Conservation (phyloP, 1,140 invertebrate genomes). For the Centruroides sculpturatus region DNA sequence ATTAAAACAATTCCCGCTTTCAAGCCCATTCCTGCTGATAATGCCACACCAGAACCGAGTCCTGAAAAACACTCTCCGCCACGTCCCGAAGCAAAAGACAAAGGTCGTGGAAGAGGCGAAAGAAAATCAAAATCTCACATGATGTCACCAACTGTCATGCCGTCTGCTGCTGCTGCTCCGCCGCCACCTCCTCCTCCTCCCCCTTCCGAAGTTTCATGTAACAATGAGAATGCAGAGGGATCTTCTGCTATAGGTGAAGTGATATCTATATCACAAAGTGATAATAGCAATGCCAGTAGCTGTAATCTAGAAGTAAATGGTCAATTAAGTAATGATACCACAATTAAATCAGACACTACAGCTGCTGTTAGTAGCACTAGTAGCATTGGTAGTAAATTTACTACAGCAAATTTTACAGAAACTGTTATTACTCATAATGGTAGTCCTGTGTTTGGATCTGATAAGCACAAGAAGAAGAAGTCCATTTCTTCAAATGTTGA, state of each 20-base stretch:
- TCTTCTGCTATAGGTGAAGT: no score
- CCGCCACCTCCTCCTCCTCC: neutral
- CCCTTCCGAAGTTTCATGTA: neutral
- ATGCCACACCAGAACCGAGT: conserved; percentile 67
- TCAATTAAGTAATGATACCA: conserved; percentile 2
- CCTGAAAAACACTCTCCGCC: conserved; percentile 51
- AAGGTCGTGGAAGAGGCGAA: conserved; percentile 5
- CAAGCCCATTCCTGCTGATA: conserved; percentile 64
- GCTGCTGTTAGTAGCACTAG: neutral
- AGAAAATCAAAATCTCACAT: conserved; percentile 3
- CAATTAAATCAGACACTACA: conserved; percentile 1
- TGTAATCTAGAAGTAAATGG: conserved; percentile 1
- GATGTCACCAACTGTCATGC: neutral
- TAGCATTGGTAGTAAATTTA: conserved; percentile 31
- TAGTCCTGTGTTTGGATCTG: conserved; percentile 23
- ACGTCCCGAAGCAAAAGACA: conserved; percentile 8
- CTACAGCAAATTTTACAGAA: conserved; percentile 39
- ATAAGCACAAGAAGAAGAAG: conserved; percentile 7
- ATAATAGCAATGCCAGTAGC: neutral
- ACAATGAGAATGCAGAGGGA: no score
- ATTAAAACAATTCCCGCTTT: conserved; percentile 92
- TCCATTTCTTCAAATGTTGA: neutral
- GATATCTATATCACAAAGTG: neutral
- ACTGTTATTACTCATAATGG: conserved; percentile 25
- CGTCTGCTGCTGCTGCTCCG: neutral